phyloP scores from a whole-genome alignment of 2,797 vertebrate species.

The Buceros bicornis region DNA sequence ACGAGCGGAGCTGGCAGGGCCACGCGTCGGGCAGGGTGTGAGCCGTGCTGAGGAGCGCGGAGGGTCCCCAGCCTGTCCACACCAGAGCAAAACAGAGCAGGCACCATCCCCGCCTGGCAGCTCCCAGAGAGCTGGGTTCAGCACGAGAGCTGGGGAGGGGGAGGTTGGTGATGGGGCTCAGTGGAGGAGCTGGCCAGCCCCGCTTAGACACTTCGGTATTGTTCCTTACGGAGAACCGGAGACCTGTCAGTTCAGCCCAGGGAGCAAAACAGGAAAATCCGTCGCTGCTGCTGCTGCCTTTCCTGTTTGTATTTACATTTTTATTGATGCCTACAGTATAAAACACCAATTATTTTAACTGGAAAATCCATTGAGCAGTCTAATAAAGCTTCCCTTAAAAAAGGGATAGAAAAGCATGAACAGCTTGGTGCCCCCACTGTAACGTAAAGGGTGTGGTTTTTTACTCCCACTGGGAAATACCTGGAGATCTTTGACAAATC shows the following conservation, averaged over 20 bases:
- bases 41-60: accelerated
- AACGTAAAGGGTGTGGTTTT: not conserved
- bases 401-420: not conserved
- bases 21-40: accelerated
- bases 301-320: conserved; percentile 13
- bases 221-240: not conserved
- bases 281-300: not conserved
- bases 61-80: not conserved
- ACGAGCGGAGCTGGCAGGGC: not conserved
- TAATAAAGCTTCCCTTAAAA: not conserved
- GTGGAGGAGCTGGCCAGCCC: not conserved
- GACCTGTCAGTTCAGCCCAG: not conserved
- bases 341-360: conserved; percentile 49
- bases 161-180: not conserved
- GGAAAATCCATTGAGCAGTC: not conserved
- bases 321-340: conserved; percentile 1
- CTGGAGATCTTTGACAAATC: not conserved
- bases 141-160: not conserved
- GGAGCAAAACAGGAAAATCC: not conserved
- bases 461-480: not conserved
- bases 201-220: accelerated
- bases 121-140: not conserved
- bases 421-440: not conserved
- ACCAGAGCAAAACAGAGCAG: accelerated
- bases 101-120: accelerated